Evolutionary conservation across 2,888 invertebrate species (phyloP).

Genomic region (Cryptocephalus moraei): DNA sequence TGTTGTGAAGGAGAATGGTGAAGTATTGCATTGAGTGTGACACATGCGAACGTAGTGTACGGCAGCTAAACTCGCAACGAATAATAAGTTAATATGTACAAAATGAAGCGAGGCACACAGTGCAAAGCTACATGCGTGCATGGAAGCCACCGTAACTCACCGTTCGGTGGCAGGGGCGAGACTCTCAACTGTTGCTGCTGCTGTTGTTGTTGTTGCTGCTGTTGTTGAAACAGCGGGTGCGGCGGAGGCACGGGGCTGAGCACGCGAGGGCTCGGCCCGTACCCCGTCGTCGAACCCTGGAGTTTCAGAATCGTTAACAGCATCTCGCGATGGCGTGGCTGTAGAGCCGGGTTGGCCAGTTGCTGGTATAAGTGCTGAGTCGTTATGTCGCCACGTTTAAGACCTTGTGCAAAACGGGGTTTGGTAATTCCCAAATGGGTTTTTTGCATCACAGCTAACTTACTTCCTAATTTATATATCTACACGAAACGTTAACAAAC

Average conservation of each 20-base stretch:
- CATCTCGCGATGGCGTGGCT: constrained; percentile 63
- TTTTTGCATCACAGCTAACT: too few relatives aligned
- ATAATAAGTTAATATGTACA: too few relatives aligned
- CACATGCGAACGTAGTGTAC: too few relatives aligned
- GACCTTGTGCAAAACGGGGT: constrained; percentile 38
- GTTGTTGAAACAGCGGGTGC: constrained; percentile 42
- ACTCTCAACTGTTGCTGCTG: constrained; percentile 42
- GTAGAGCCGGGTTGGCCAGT: constrained; percentile 61
- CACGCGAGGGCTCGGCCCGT: constrained; percentile 32
- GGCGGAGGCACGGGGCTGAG: constrained; percentile 35
- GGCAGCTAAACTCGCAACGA: too few relatives aligned
- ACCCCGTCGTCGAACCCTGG: constrained; percentile 25
- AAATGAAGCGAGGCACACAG: too few relatives aligned
- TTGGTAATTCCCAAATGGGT: too few relatives aligned
- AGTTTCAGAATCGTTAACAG: constrained; percentile 55
- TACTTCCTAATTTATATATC: too few relatives aligned
- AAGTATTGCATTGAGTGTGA: too few relatives aligned
- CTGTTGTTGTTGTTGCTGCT: constrained; percentile 34
- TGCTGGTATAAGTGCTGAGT: constrained; percentile 67
- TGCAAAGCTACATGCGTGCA: too few relatives aligned
- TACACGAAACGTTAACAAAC: too few relatives aligned
- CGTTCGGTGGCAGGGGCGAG: constrained; percentile 53
- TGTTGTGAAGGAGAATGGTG: too few relatives aligned
- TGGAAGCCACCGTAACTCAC: constrained; percentile 31
- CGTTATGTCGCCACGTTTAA: constrained; percentile 69